These are phyloP conservation scores for Coelinius sp. DNA, from an alignment of 2,888 invertebrate genomes.

Conservation along the genomic window DNA sequence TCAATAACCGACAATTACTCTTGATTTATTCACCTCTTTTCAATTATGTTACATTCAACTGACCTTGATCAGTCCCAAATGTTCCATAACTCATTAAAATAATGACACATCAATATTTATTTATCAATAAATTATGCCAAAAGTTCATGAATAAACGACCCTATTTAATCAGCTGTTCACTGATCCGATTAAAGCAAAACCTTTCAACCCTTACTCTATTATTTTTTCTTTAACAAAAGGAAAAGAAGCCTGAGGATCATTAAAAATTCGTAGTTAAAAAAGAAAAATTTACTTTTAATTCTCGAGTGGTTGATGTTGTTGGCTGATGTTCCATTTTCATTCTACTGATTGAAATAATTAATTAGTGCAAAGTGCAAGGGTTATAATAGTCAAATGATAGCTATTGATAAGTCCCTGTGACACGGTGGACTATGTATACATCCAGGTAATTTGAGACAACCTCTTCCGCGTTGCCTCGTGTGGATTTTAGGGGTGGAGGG, in stretches of 20 bases:
- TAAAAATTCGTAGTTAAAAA: background rate
- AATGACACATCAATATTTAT: constrained; percentile 3
- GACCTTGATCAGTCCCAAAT: no score
- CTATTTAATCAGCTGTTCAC: constrained; percentile 4
- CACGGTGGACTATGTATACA: constrained; percentile 4
- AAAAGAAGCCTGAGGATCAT: background rate
- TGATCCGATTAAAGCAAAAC: constrained; percentile 3
- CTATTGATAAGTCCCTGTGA: constrained; percentile 3
- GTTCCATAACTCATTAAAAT: background rate
- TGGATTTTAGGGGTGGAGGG: background rate
- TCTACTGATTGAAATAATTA: constrained; percentile 16
- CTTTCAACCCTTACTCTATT: background rate
- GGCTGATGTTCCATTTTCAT: background rate
- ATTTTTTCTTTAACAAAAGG: background rate
- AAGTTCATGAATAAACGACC: background rate
- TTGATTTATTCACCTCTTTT: no score
- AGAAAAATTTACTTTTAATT: no score
- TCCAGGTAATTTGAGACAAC: constrained; percentile 14
- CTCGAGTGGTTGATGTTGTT: no score
- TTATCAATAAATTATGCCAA: background rate
- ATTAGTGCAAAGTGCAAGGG: background rate
- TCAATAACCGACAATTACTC: no score
- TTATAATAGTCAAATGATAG: background rate
- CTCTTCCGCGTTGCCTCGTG: background rate
- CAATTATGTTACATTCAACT: no score